phyloP scores from a whole-genome alignment of 2,797 vertebrate genomes.

The Falco novaeseelandiae region DNA sequence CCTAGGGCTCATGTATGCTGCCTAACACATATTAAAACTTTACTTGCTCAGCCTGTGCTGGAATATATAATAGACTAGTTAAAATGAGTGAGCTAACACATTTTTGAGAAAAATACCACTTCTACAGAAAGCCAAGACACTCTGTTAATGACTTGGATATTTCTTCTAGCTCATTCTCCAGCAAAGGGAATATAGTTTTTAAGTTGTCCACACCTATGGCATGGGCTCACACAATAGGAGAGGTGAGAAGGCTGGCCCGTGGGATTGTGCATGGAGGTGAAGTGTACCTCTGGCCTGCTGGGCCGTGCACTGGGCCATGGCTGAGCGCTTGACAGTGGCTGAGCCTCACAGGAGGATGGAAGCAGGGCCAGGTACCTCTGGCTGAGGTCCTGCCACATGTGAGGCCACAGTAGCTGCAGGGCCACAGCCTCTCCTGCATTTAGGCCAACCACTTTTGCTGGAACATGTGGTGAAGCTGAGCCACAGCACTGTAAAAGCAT shows the following conservation, averaged over 20 bases:
- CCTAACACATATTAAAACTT: slow-evolving; percentile 40
- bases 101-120: slow-evolving; percentile 52
- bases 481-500: neutral
- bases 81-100: slow-evolving; percentile 49
- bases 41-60: neutral
- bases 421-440: neutral
- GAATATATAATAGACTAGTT: slow-evolving; percentile 24
- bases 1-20: neutral
- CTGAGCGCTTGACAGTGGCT: accelerated
- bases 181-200: neutral
- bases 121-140: slow-evolving; percentile 43
- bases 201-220: neutral
- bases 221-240: neutral
- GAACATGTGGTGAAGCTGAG: neutral
- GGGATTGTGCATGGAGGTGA: neutral
- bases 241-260: neutral
- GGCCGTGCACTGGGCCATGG: neutral
- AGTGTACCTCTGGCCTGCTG: neutral
- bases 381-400: neutral
- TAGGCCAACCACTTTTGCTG: accelerated
- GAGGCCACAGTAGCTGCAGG: neutral
- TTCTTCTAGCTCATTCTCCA: slow-evolving; percentile 27
- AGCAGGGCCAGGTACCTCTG: neutral
- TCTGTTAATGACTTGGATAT: slow-evolving; percentile 52
- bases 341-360: neutral